These are phyloP conservation scores for Sphaerophoria taeniata DNA, from an alignment of 2,888 invertebrate species.

Conservation along the genomic window DNA sequence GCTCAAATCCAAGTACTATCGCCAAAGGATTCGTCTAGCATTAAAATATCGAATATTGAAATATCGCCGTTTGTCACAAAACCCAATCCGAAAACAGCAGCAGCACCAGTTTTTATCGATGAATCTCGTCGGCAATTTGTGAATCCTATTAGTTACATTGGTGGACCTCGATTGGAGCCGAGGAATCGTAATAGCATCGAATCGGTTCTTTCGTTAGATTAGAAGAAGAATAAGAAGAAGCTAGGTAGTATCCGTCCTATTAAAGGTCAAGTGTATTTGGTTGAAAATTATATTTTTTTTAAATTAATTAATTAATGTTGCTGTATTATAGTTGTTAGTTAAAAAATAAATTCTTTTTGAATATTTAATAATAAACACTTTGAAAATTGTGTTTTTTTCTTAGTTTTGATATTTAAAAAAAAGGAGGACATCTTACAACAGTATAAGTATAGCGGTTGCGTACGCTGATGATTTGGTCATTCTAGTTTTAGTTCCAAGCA, in stretches of 20 bases:
- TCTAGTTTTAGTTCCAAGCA: too few species aligned
- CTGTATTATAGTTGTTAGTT: not conserved
- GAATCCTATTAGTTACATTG: constrained; percentile 89
- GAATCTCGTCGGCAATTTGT: constrained; percentile 84
- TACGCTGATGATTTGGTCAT: too few species aligned
- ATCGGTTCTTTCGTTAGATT: constrained; percentile 88
- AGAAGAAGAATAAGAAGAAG: constrained; percentile 48
- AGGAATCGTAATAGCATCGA: constrained; percentile 86
- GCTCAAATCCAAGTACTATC: constrained; percentile 1
- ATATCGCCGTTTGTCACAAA: constrained; percentile 77
- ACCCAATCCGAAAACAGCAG: constrained; percentile 72
- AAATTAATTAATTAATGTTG: not conserved
- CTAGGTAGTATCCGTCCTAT: constrained; percentile 42
- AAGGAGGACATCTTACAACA: too few species aligned
- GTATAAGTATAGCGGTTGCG: too few species aligned
- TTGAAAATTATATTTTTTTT: not conserved
- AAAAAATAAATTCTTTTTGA: not conserved
- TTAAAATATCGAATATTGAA: constrained; percentile 74
- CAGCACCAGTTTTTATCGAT: constrained; percentile 84
- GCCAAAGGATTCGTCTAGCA: constrained; percentile 1
- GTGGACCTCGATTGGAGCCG: constrained; percentile 85
- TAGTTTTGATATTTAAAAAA: too few species aligned
- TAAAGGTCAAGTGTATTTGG: constrained; percentile 9
- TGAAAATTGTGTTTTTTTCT: too few species aligned
- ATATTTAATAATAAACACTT: too few species aligned